Conservation (phyloP, 2,888 invertebrate species). For the Campoplex nolae region DNA sequence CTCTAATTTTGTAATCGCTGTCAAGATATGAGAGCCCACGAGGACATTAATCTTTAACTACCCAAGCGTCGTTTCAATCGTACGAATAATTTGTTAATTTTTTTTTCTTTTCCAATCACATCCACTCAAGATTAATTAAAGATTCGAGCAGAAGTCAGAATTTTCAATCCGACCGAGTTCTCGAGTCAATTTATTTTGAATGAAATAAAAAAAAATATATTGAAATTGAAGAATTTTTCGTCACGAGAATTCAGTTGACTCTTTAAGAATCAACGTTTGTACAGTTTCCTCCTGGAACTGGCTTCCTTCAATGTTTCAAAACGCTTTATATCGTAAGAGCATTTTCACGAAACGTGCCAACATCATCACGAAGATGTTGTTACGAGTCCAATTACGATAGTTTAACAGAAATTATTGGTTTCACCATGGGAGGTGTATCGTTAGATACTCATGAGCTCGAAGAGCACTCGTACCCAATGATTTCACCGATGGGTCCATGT, state of each 20-base stretch:
- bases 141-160: background rate
- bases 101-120: background rate
- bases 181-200: too few species aligned
- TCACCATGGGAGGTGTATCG: constrained; percentile 4
- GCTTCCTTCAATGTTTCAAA: background rate
- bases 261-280: background rate
- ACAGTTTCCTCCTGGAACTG: background rate
- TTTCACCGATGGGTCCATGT: background rate
- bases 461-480: background rate
- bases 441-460: background rate
- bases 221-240: background rate
- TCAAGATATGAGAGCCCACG: background rate
- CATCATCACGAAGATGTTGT: background rate
- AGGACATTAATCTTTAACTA: background rate
- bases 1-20: constrained; percentile 23
- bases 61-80: background rate
- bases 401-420: background rate
- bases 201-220: background rate
- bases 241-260: background rate
- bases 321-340: background rate
- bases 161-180: too few species aligned
- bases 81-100: background rate
- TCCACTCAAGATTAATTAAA: background rate
- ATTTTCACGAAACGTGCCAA: constrained; percentile 12
- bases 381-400: constrained; percentile 31